These are phyloP conservation scores for Nasua narica DNA, from an alignment of 2,797 vertebrate species.

Conservation along the genomic window DNA sequence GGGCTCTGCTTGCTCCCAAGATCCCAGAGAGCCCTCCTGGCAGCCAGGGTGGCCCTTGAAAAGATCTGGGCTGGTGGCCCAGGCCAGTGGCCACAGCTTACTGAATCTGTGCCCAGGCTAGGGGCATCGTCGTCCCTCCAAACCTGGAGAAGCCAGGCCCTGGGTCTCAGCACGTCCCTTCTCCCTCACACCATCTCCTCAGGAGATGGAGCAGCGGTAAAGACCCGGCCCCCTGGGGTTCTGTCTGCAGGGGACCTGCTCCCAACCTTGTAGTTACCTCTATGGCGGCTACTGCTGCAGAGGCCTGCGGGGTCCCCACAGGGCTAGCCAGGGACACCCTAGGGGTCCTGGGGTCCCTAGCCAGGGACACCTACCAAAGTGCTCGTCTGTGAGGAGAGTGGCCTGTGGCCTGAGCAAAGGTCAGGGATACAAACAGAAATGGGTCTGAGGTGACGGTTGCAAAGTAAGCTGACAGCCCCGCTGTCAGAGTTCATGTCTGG, in stretches of 20 bases:
- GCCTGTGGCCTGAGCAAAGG: background rate
- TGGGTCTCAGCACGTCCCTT: background rate
- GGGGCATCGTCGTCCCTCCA: background rate
- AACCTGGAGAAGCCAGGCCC: background rate
- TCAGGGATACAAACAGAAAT: background rate
- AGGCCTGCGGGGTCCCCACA: background rate
- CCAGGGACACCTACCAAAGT: background rate
- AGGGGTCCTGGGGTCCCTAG: background rate
- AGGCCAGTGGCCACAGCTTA: background rate
- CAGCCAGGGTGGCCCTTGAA: background rate
- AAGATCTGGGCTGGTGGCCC: background rate
- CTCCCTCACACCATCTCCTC: too few species aligned
- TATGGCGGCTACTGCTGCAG: background rate
- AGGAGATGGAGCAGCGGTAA: background rate
- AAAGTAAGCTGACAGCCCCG: background rate
- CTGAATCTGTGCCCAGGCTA: background rate
- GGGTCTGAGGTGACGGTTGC: background rate
- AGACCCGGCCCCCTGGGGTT: background rate
- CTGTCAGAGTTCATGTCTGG: background rate
- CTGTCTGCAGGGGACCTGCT: background rate
- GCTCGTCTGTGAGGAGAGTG: background rate
- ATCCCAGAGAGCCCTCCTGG: background rate
- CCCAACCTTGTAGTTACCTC: background rate
- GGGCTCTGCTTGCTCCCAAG: background rate
- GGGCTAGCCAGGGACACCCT: background rate